Conservation (phyloP, 1,140 invertebrate species). For the Ladona fulva region DNA sequence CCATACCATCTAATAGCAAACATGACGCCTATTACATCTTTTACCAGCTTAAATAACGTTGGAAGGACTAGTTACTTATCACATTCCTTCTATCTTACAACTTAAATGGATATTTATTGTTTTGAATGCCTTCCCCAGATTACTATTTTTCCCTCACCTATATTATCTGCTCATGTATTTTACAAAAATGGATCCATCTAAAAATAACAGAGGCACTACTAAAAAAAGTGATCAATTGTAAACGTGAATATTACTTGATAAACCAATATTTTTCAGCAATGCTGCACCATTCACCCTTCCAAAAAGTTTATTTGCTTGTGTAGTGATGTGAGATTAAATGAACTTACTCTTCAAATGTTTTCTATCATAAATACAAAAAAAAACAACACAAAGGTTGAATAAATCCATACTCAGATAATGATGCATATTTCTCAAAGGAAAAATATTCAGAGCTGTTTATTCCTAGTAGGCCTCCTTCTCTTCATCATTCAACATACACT, state of each 20-base stretch:
- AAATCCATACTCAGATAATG: neutral
- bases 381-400: neutral
- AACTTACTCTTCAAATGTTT: neutral
- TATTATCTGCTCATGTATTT: neutral
- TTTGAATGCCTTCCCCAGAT: neutral
- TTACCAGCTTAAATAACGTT: neutral
- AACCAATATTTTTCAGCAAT: neutral
- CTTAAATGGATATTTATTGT: neutral
- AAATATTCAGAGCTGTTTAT: neutral
- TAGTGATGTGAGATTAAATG: neutral
- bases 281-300: neutral
- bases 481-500: neutral
- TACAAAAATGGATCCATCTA: neutral
- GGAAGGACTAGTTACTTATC: neutral
- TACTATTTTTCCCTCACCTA: neutral
- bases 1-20: neutral
- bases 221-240: neutral
- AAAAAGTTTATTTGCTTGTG: neutral
- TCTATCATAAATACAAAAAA: neutral
- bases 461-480: neutral
- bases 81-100: conserved; percentile 1
- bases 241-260: neutral
- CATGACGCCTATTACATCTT: neutral
- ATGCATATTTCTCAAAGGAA: neutral
- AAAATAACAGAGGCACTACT: neutral